Percentiles rank a stretch among this genome's conserved stretches.
Conservation (phyloP, 1,140 invertebrate genomes). For the Radopholus similis region DNA sequence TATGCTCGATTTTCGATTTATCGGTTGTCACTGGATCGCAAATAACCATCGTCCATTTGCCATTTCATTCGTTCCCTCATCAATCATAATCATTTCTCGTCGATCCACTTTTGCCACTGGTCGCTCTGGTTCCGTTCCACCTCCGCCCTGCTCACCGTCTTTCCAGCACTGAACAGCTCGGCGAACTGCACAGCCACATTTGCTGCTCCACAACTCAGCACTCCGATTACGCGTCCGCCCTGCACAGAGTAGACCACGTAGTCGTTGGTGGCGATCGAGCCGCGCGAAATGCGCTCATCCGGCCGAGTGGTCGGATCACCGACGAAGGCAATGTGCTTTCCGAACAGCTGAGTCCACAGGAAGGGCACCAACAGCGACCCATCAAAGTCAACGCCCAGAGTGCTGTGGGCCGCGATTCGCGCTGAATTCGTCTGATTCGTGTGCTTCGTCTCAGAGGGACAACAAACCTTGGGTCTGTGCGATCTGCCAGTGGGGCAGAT, state of each 20-base stretch:
- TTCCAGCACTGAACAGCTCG: neutral
- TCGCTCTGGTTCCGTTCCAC: neutral
- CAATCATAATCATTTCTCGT: neutral
- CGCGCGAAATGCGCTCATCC: slow-evolving; percentile 2
- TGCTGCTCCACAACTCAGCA: neutral
- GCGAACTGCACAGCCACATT: slow-evolving; percentile 2
- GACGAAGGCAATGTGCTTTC: slow-evolving; percentile 4
- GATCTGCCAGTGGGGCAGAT: slow-evolving; percentile 14
- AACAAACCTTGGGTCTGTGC: slow-evolving; percentile 7
- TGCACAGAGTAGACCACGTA: slow-evolving; percentile 5
- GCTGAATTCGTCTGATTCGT: neutral
- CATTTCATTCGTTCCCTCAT: neutral
- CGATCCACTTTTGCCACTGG: neutral
- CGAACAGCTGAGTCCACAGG: slow-evolving; percentile 10
- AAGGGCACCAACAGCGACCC: slow-evolving; percentile 2
- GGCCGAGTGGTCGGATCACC: neutral
- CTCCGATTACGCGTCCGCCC: neutral
- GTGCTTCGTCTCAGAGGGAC: neutral
- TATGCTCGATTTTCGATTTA: too few relatives aligned
- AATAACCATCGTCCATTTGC: neutral
- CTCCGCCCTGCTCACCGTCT: neutral
- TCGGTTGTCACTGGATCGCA: too few relatives aligned
- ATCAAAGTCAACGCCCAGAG: neutral
- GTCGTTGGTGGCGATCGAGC: slow-evolving; percentile 4
- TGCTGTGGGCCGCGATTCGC: neutral